Conservation (phyloP, 1,140 invertebrate species). For the Cataglyphis hispanica region DNA sequence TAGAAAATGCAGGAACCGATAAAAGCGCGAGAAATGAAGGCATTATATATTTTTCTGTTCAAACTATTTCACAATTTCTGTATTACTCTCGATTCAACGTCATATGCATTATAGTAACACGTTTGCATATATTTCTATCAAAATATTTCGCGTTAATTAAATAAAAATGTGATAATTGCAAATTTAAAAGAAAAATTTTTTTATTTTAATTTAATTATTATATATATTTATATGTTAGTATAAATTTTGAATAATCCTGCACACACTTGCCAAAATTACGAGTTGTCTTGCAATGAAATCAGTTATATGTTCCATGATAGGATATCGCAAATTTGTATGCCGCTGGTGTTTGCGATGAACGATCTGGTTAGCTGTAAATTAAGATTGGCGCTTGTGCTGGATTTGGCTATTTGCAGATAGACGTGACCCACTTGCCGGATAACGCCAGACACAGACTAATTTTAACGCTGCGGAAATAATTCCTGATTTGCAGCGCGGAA, state of each 20-base stretch:
- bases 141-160: background rate
- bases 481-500: background rate
- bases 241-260: background rate
- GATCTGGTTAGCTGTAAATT: conserved; percentile 49
- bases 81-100: conserved; percentile 22
- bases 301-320: background rate
- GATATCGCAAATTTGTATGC: conserved; percentile 27
- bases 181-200: background rate
- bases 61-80: conserved; percentile 29
- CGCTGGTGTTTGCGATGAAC: conserved; percentile 35
- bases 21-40: conserved; percentile 4
- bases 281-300: background rate
- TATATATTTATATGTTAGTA: background rate
- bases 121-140: background rate
- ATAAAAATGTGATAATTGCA: background rate
- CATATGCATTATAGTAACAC: background rate
- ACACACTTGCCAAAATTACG: background rate
- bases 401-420: conserved; percentile 53
- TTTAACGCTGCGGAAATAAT: conserved; percentile 39
- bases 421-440: conserved; percentile 38
- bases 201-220: background rate
- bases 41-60: background rate
- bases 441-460: conserved; percentile 38
- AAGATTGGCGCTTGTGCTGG: conserved; percentile 44
- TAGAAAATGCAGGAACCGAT: conserved; percentile 40